phyloP scores from a whole-genome alignment of 1,140 invertebrate species.

The Pomacea maculata region DNA sequence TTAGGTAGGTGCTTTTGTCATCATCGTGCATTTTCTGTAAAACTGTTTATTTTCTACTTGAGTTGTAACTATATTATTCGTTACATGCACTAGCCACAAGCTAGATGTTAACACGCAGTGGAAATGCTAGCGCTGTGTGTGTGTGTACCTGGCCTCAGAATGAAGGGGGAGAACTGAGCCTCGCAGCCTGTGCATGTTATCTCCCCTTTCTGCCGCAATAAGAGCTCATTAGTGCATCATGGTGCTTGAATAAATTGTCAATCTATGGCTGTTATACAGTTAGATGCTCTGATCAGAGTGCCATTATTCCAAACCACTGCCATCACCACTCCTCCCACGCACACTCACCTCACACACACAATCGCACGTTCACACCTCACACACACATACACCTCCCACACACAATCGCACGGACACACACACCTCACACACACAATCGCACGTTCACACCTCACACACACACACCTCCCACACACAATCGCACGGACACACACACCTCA shows the following conservation, averaged over 20 bases:
- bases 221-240: not conserved
- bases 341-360: too few species aligned
- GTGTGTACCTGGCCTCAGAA: not conserved
- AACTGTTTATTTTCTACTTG: too few species aligned
- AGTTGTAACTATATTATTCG: too few species aligned
- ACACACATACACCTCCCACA: not conserved
- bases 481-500: not conserved
- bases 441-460: not conserved
- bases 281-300: not conserved
- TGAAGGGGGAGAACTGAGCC: not conserved
- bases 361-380: not conserved
- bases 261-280: not conserved
- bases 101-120: too few species aligned
- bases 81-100: too few species aligned
- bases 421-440: not conserved
- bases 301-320: not conserved
- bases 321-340: not conserved
- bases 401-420: not conserved
- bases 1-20: too few species aligned
- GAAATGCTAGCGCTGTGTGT: not conserved
- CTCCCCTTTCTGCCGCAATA: not conserved
- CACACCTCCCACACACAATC: not conserved
- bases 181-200: not conserved
- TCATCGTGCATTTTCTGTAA: too few species aligned
- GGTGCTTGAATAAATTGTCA: not conserved